These are phyloP conservation scores for Hermatobates lingyangjiaoensis DNA, from an alignment of 1,140 invertebrate species.

Conservation along the genomic window DNA sequence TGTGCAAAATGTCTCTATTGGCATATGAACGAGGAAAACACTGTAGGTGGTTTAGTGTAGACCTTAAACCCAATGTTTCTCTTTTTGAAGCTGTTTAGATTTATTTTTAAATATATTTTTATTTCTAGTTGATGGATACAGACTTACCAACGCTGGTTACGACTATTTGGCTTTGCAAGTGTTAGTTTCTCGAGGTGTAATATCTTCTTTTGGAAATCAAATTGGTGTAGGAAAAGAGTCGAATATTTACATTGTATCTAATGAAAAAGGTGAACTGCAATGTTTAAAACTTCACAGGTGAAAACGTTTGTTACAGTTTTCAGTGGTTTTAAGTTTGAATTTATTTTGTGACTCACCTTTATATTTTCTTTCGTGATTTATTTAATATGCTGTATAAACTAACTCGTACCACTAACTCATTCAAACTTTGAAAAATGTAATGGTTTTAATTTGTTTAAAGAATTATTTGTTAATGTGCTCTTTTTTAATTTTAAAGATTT, in stretches of 20 bases:
- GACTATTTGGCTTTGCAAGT: constrained; percentile 91
- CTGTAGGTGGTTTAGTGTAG: constrained; percentile 38
- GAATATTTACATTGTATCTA: constrained; percentile 75
- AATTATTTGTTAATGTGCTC: too few species aligned
- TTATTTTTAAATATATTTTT: constrained; percentile 11
- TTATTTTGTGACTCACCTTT: neutral
- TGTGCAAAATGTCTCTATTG: constrained; percentile 75
- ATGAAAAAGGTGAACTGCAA: constrained; percentile 49
- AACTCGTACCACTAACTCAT: too few species aligned
- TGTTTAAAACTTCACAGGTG: constrained; percentile 83
- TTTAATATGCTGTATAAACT: too few species aligned
- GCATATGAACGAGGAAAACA: constrained; percentile 84
- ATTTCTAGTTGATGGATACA: constrained; percentile 77
- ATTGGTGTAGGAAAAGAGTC: constrained; percentile 98
- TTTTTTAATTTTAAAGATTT: too few species aligned
- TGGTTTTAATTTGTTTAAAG: neutral
- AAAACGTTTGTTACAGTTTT: neutral
- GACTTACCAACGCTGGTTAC: constrained; percentile 89
- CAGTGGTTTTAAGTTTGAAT: neutral
- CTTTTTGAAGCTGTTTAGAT: neutral
- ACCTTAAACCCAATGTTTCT: neutral
- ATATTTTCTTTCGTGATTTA: too few species aligned
- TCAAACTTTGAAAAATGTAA: neutral
- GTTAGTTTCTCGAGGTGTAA: constrained; percentile 51
- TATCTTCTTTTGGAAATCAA: constrained; percentile 88